Evolutionary conservation across 2,113 vertebrate species (phyloP), one percentile per base, ranked within the genome.

Genomic region (Siphamia tubifer): DNA sequence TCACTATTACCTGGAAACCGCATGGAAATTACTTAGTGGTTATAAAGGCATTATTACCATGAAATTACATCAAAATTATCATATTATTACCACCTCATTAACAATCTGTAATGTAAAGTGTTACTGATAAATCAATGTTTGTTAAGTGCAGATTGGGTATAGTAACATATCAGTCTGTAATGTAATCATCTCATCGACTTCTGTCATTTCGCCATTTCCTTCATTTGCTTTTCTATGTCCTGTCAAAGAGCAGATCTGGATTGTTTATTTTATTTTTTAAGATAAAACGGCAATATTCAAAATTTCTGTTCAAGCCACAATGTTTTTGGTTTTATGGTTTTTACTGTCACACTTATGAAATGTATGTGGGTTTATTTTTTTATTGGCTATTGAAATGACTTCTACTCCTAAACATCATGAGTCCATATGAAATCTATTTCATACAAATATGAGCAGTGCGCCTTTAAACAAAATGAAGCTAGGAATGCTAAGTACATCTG

Each of bases 401-500:
- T 25, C 1, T 32, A 49, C 8, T 19, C 30, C 23, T 48, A n/a
- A 45, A 58, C 34, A 53, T 70, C 20, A 53, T 60, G 16, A 21
- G 30, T 62, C 21, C 15, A 1, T 62, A 56, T 47, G 52, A 36
- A 58, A 23, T 56, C 16, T 15, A 32, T 4, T 11, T 27, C 11
- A 44, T 32, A 17, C 60, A 40, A 55, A 55, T 35, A 42, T 44
- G 21, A 54, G 45, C 6, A 61, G 17, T 23, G 25, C 30, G 40
- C 16, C 6, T 10, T 34, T 36, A n/a, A 38, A 62, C 25, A 56
- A 62, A 75, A 38, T 36, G 15, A 71, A 67, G 27, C 43, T 38
- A 56, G 64, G 64, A 77, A 78, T 82, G 61, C 34, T 53, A 56
- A 21, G 28, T 49, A 38, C 44, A 74, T 61, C 68, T 81, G 58